phyloP scores from a whole-genome alignment of 2,888 invertebrate species.

The Galerucella pusilla region DNA sequence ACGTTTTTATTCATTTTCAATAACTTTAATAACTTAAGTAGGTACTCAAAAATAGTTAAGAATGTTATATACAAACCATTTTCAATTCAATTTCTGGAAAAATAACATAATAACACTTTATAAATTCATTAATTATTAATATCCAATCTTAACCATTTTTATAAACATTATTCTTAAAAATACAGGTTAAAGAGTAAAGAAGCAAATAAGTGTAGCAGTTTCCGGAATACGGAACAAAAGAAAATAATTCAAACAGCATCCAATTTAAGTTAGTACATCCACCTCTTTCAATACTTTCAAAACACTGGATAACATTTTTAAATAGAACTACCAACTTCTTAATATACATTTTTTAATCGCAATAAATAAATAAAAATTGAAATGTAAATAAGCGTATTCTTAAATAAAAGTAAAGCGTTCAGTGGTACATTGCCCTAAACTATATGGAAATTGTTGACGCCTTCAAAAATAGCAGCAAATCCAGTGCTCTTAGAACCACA shows the following conservation, averaged over 20 bases:
- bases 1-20: neutral
- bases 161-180: neutral
- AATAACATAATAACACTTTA: neutral
- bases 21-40: neutral
- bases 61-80: neutral
- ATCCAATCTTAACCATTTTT: slow-evolving; percentile 1
- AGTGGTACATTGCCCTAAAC: neutral
- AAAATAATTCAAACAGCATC: neutral
- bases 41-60: slow-evolving; percentile 1
- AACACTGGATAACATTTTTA: neutral
- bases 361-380: neutral
- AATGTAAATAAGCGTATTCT: neutral
- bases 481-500: too few species aligned
- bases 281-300: neutral
- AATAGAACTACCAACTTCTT: neutral
- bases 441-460: neutral
- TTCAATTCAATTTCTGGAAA: neutral
- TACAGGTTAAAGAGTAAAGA: neutral
- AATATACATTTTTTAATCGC: neutral
- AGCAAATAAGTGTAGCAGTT: neutral
- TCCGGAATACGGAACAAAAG: neutral
- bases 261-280: neutral
- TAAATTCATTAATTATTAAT: neutral
- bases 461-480: too few species aligned
- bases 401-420: neutral